These are phyloP conservation scores for Aphidius ervi DNA, from an alignment of 1,140 invertebrate species.

Conservation along the genomic window DNA sequence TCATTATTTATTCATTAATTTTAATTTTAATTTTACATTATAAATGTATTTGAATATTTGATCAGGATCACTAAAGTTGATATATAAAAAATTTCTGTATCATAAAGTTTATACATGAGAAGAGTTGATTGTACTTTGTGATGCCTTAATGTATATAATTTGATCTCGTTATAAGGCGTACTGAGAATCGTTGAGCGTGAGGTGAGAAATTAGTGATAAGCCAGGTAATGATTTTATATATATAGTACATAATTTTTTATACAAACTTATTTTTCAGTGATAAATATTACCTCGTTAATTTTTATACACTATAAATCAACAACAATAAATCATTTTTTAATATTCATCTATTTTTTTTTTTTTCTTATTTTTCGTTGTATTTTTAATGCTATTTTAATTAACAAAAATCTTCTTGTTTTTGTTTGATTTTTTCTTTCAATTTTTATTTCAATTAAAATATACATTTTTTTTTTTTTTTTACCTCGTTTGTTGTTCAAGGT, in stretches of 20 bases:
- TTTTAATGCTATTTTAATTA: neutral
- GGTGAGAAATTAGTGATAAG: conserved; percentile 22
- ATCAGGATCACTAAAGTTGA: too few species aligned
- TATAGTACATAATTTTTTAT: neutral
- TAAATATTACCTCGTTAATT: neutral
- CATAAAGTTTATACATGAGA: neutral
- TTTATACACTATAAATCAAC: neutral
- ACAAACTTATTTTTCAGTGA: neutral
- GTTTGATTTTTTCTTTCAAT: neutral
- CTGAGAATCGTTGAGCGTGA: conserved; percentile 9
- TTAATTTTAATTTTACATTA: too few species aligned
- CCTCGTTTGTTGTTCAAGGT: neutral
- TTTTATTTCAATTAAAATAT: neutral
- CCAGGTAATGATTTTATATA: conserved; percentile 16
- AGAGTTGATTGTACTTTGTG: conserved; percentile 13
- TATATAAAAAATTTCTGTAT: neutral
- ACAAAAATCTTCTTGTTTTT: too few species aligned
- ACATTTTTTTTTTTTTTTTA: neutral
- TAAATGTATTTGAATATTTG: too few species aligned
- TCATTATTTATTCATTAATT: too few species aligned
- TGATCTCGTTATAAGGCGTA: conserved; percentile 13
- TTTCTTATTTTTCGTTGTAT: neutral
- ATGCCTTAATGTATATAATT: conserved; percentile 20
- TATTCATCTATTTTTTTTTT: neutral
- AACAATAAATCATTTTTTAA: neutral